Base-by-base conservation (phyloP, 2,797 vertebrate species). In the Poeciliopsis paucimaculata region DNA sequence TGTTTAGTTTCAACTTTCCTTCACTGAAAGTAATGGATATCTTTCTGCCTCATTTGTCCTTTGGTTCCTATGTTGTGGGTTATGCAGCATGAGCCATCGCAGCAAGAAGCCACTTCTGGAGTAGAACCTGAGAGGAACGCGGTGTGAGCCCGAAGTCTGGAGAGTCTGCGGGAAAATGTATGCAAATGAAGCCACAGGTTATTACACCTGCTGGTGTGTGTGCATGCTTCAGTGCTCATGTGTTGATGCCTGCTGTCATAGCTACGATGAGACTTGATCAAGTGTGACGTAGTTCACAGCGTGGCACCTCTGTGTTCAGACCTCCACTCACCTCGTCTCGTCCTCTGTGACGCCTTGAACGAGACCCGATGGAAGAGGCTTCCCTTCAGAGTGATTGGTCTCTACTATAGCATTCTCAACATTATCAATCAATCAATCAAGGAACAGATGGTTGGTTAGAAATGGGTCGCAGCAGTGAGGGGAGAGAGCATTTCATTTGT, bases 111-210 rank as follows among this genome's bases (percentile, higher is more conserved):
- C 80, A 45, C 72, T 89, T 89, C 84, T 79, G 73, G 71, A 79
- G 78, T 80, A 71, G 83, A 86, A 89, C 73, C 64, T 10, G 16
- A 73, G 41, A 89, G 82, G 86, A 80, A 76, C 83, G 84, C 87
- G 85, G 84, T 77, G 77, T 85, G 9, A 12, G 72, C 80, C 72
- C 55, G 75, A 72, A 76, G 77, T 75, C 81, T 93, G 90, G 91
- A 88, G 89, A 86, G 87, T 87, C 84, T 81, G 84, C 87, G 91
- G 89, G 93, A 90, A 94, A 94, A 82, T 86, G 72, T 83, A 94
- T 95, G 93, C 90, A 95, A 94, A 95, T 94, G 86, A 93, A 81
- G 83, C 86, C 74, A 81, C 83, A 86, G 89, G 91, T 94, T 94
- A 92, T 93, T 93, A 80, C 86, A 88, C 86, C 77, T 86, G 82